Conservation (phyloP, 2,888 invertebrate species). For the Junonia oenone region DNA sequence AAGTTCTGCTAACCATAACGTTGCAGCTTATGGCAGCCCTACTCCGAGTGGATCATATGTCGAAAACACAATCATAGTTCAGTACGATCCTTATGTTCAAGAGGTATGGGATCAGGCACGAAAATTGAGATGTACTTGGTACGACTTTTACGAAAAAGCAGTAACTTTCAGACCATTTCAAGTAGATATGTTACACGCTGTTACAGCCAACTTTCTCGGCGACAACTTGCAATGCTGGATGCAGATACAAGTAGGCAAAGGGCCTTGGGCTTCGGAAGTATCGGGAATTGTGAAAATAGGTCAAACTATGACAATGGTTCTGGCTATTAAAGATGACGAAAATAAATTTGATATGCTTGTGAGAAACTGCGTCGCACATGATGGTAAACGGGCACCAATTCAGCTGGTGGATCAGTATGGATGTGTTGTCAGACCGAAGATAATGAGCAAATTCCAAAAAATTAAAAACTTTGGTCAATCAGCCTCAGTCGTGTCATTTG, state of each 20-base stretch:
- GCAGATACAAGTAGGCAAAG: conserved; percentile 98
- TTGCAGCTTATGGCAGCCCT: conserved; percentile 90
- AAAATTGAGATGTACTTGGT: conserved; percentile 95
- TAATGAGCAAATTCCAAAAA: conserved; percentile 97
- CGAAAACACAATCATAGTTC: conserved; percentile 96
- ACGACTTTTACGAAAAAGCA: conserved; percentile 96
- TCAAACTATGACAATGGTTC: conserved; percentile 97
- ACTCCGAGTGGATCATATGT: conserved; percentile 96
- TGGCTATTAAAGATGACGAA: conserved; percentile 96
- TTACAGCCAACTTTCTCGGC: conserved; percentile 96
- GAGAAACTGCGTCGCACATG: conserved; percentile 95
- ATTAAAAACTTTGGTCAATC: conserved; percentile 97
- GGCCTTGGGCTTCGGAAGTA: conserved; percentile 98
- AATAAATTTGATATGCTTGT: conserved; percentile 98
- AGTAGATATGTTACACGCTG: conserved; percentile 96
- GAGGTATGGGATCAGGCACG: conserved; percentile 97
- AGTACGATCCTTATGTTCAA: conserved; percentile 96
- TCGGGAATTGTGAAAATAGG: conserved; percentile 97
- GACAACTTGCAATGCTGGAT: conserved; percentile 98
- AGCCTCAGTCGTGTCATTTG: conserved; percentile 95
- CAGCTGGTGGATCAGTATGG: conserved; percentile 96
- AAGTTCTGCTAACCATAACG: conserved; percentile 93
- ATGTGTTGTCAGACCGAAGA: conserved; percentile 95
- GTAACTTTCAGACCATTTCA: conserved; percentile 97
- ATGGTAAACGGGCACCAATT: conserved; percentile 95